Conservation (phyloP, 1,140 invertebrate genomes). For the Drosophila busckii region DNA sequence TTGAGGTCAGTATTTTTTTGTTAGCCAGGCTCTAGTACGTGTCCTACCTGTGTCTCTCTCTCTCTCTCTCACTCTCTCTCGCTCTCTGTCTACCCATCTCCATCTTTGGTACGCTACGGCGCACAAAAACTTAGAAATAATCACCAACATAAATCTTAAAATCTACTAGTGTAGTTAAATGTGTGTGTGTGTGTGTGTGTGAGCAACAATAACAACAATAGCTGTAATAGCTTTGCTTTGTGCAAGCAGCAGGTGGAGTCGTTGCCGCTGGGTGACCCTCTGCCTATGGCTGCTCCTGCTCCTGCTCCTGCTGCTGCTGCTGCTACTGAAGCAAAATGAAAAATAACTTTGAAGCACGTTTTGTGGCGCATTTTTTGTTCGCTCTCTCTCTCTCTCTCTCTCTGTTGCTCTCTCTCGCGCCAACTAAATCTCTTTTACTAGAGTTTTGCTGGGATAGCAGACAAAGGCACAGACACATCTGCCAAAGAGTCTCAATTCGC, state of each 20-base stretch:
- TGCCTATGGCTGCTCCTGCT: conserved; percentile 13
- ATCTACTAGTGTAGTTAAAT: too few species aligned
- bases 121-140: conserved; percentile 78
- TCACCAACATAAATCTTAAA: conserved; percentile 78
- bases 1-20: conserved; percentile 6
- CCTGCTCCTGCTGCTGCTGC: conserved; percentile 3
- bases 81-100: not conserved
- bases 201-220: too few species aligned
- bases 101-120: conserved; percentile 43
- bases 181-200: too few species aligned
- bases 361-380: conserved; percentile 67
- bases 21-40: conserved; percentile 9
- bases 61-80: not conserved
- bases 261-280: too few species aligned
- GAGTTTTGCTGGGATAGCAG: too few species aligned
- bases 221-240: too few species aligned
- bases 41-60: conserved; percentile 3
- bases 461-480: too few species aligned
- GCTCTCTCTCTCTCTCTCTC: too few species aligned
- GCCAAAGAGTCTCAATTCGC: too few species aligned
- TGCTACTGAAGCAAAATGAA: conserved; percentile 66
- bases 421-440: too few species aligned
- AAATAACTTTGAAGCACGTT: conserved; percentile 76
- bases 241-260: too few species aligned
- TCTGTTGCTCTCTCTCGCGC: too few species aligned